Evolutionary conservation across 2,797 vertebrate species (phyloP), one percentile per base, ranked within the genome.

Genomic region (Macropodus opercularis): DNA sequence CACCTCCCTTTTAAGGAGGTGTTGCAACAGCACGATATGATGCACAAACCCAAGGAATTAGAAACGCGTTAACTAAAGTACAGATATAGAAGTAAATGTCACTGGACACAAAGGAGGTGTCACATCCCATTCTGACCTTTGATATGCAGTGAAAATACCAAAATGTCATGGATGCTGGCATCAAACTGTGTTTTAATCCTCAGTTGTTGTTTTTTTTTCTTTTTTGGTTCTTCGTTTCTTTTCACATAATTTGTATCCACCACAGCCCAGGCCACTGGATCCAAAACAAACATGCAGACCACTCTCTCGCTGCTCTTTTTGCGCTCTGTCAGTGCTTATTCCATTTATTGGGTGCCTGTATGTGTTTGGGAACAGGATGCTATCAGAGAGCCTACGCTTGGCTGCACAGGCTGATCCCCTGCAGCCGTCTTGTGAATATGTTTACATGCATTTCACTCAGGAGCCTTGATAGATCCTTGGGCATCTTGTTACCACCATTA

Each of bases 361-460:
- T 86, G 81, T 86, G 80, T 81, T 77, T 85, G 69, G 77, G 80
- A 85, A 71, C 79, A 68, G 73, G 55, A 74, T 76, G 83, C 81
- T 77, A 86, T 84, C 80, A 72, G 64, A 61, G 75, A 59, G 68
- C 64, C 72, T 44, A 50, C 74, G 84, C 83, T 86, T 38, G 78
- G 75, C 69, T 85, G 81, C 76, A 62, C 81, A 55, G 38, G 54
- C 76, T 81, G 79, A 84, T 79, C 83, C 87, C 82, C 83, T 43
- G 62, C 78, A 84, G 84, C 70, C 51, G 49, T 68, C 79, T 75
- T 59, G 63, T 75, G 78, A 88, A 86, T 83, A 84, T 81, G 84
- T 90, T 86, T 84, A 81, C 86, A 87, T 82, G 75, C 58, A 70
- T 87, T 84, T 80, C 72, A 76, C 72, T 81, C 67, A 76, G 72